Evolutionary conservation across 2,888 invertebrate genomes (phyloP).

Genomic region (Oscheius sp.): DNA sequence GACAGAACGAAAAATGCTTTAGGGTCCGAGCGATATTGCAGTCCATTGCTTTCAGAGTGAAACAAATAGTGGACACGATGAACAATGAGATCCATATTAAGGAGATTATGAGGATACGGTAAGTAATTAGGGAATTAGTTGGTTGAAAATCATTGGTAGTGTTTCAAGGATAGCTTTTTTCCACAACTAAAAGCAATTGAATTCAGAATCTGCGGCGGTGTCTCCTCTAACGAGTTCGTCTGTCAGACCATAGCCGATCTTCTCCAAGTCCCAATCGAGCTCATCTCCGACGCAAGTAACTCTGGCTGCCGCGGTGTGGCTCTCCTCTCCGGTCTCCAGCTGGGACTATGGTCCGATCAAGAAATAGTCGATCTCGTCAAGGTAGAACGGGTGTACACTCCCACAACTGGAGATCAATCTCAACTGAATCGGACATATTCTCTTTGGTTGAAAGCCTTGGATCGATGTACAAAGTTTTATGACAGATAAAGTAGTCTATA

Average conservation of each 20-base stretch:
- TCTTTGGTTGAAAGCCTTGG: conserved; percentile 60
- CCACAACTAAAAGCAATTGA: neutral
- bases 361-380: conserved; percentile 44
- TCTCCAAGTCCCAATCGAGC: conserved; percentile 82
- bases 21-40: conserved; percentile 85
- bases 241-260: conserved; percentile 88
- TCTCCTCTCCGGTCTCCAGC: conserved; percentile 85
- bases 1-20: neutral
- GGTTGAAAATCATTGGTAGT: neutral
- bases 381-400: conserved; percentile 55
- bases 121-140: neutral
- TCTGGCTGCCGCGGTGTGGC: conserved; percentile 83
- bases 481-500: conserved; percentile 5
- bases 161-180: neutral
- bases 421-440: conserved; percentile 49
- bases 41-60: conserved; percentile 85
- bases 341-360: conserved; percentile 78
- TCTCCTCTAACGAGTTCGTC: conserved; percentile 91
- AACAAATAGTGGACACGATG: conserved; percentile 84
- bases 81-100: conserved; percentile 80
- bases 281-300: conserved; percentile 81
- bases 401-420: conserved; percentile 37
- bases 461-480: conserved; percentile 60
- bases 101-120: conserved; percentile 54
- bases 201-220: conserved; percentile 91